These are phyloP conservation scores for Sebastes miniatus DNA, from an alignment of 2,797 vertebrate species.

Conservation along the genomic window DNA sequence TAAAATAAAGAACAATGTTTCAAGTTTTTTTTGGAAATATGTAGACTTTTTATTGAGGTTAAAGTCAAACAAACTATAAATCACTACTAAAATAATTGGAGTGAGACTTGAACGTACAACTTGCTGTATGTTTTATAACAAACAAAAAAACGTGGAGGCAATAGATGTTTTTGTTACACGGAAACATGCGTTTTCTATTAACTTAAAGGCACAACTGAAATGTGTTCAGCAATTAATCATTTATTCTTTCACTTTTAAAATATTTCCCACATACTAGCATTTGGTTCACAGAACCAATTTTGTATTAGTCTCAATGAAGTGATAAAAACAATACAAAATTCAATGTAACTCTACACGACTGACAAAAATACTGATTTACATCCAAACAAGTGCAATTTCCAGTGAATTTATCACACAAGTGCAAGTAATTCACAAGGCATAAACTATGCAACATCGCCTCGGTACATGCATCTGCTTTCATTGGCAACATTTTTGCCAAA, in stretches of 20 bases:
- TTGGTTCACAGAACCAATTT: slow-evolving; percentile 86
- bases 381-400: slow-evolving; percentile 67
- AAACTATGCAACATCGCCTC: slow-evolving; percentile 38
- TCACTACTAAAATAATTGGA: background rate
- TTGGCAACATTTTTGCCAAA: background rate
- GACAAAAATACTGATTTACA: slow-evolving; percentile 60
- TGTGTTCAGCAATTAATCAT: slow-evolving; percentile 60
- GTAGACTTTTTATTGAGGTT: background rate
- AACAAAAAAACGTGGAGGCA: background rate
- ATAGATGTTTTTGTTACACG: background rate
- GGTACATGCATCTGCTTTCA: slow-evolving; percentile 50
- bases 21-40: background rate
- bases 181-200: slow-evolving; percentile 9
- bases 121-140: background rate
- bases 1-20: background rate
- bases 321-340: slow-evolving; percentile 69
- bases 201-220: slow-evolving; percentile 14
- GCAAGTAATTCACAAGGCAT: slow-evolving; percentile 60
- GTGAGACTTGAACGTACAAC: background rate
- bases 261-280: slow-evolving; percentile 58
- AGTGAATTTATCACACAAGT: slow-evolving; percentile 62
- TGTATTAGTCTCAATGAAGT: slow-evolving; percentile 69
- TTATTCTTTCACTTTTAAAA: slow-evolving; percentile 72
- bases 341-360: slow-evolving; percentile 56
- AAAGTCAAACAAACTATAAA: background rate